Evolutionary conservation across 2,797 vertebrate species (phyloP), one percentile per base, ranked within the genome.

Genomic region (Buphagus erythrorhynchus): DNA sequence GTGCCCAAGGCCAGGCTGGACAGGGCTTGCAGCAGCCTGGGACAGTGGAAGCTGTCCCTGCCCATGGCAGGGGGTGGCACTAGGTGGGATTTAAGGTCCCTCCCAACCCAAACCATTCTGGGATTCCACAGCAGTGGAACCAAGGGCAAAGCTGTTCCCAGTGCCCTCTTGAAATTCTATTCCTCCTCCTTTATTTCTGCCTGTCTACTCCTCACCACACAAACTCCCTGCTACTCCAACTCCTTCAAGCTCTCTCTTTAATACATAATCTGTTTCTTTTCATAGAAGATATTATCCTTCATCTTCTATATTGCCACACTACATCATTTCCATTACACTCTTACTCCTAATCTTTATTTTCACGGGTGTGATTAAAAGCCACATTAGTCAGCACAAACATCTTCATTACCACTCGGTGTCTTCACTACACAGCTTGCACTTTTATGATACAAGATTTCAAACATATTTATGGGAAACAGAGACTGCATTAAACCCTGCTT

Each of bases 371-470:
- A 88, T 92, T 79, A 73, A 88, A 93, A 88, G 10, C 63, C 80
- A 42, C 38, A 28, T 63, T 36, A 88, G 73, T 86, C 80, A 65
- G 81, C 35, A 83, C 76, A 86, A 86, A 83, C 13, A 22, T 40
- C 72, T 83, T 51, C 45, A 24, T 63, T 59, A 75, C 80, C 58
- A 86, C 52, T 58, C n/a, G 8, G 22, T 13, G 38, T 22, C 55
- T 68, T 76, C 75, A 33, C 76, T 65, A 79, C 40, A 35, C 83
- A 79, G 46, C 72, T 36, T 79, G 61, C 17, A 16, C 42, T 90
- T 76, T 59, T 55, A 52, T 33, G 20, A 45, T 1, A 55, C 33
- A 69, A 51, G 24, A 93, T 62, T 63, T 76, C 65, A 35, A 61
- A 76, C 5, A 3, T 42, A 62, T 49, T 82, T 61, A 36, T 46